Conservation (phyloP, 2,888 invertebrate species). For the Lobophora halterata region DNA sequence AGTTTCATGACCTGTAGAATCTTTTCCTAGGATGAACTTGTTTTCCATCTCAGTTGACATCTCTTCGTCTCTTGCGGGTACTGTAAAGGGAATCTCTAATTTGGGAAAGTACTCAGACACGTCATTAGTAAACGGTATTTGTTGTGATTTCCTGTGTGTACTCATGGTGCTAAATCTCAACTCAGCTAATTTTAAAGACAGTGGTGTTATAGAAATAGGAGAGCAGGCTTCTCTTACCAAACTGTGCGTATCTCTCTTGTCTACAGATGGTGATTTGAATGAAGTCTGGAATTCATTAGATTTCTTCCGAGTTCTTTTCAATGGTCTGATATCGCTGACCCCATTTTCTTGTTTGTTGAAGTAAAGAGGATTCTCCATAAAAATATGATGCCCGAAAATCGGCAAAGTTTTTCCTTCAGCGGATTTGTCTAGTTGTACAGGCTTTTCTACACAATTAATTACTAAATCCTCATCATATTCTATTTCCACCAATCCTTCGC, state of each 20-base stretch:
- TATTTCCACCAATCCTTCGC: conserved; percentile 78
- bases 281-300: conserved; percentile 72
- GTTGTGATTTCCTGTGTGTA: conserved; percentile 60
- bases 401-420: conserved; percentile 69
- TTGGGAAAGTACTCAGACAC: conserved; percentile 77
- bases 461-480: conserved; percentile 77
- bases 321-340: conserved; percentile 56
- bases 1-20: conserved; percentile 56
- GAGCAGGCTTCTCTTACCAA: conserved; percentile 71
- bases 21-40: conserved; percentile 67
- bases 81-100: conserved; percentile 65
- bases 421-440: conserved; percentile 43
- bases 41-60: conserved; percentile 74
- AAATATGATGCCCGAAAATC: conserved; percentile 72
- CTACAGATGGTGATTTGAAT: conserved; percentile 68
- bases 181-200: conserved; percentile 81
- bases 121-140: conserved; percentile 55
- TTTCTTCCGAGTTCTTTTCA: conserved; percentile 72
- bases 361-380: conserved; percentile 75
- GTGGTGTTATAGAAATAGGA: conserved; percentile 79
- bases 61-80: conserved; percentile 70
- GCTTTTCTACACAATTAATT: conserved; percentile 67
- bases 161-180: conserved; percentile 79
- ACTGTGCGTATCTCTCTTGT: conserved; percentile 66
- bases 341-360: conserved; percentile 66